These are phyloP conservation scores for Drosophila neotestacea DNA, from an alignment of 2,888 invertebrate species.

Conservation along the genomic window DNA sequence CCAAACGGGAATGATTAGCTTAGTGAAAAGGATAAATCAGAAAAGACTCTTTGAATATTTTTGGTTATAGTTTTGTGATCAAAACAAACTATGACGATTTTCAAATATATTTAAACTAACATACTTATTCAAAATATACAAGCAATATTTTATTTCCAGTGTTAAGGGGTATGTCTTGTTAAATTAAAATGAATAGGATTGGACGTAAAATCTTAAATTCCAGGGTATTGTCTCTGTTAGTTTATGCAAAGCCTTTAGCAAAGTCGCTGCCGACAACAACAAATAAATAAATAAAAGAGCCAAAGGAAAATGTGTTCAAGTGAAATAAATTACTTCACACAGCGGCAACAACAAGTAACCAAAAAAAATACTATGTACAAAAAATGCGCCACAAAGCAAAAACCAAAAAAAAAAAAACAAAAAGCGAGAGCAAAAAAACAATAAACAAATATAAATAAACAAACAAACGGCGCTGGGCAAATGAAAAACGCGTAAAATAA, in stretches of 20 bases:
- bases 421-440: conserved; percentile 36
- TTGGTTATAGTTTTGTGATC: no score
- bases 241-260: conserved; percentile 22
- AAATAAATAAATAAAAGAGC: conserved; percentile 22
- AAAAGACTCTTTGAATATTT: no score
- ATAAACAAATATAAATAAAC: conserved; percentile 43
- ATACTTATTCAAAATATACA: no score
- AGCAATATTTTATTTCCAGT: no score
- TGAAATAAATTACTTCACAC: conserved; percentile 78
- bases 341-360: conserved; percentile 33
- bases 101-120: no score
- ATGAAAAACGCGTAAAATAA: conserved; percentile 80
- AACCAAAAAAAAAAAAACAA: conserved; percentile 38
- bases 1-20: background rate
- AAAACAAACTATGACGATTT: background rate
- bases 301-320: conserved; percentile 74
- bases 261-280: conserved; percentile 46
- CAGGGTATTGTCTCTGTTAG: background rate
- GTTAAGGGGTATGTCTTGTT: no score
- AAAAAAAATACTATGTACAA: conserved; percentile 13
- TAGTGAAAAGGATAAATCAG: no score
- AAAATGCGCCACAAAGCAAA: conserved; percentile 55
- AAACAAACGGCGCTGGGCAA: conserved; percentile 56
- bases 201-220: background rate
- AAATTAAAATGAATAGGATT: no score